Base-by-base conservation (phyloP, 2,888 invertebrate genomes). In the Smittia aterrima region DNA sequence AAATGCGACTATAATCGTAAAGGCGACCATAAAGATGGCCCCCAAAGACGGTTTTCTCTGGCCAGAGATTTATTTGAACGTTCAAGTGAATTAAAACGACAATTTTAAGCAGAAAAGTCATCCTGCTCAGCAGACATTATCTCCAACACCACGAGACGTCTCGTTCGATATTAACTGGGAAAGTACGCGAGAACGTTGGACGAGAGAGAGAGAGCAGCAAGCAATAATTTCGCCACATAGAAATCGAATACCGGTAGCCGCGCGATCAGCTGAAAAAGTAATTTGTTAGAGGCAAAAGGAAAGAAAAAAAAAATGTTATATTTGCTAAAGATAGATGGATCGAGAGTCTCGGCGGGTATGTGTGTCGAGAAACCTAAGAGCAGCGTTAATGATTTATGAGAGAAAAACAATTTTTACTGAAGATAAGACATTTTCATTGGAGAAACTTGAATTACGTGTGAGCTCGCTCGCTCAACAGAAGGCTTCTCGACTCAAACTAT, bases 1-100 rank as follows among this genome's bases (percentile, higher is more conserved):
- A 72, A 72, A 72, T 72, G 72, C 62, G 40, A 72, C 40, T 16
- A 72, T 72, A 62, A 72, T 72, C 72, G 62, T 72, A 72, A 72
- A 72, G 24, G 58, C 24, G 24, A 72, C 72, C 16, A 72, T 72
- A 72, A 72, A 72, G 38, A 22, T 72, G 72, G 22, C 58, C 62
- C 38, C 72, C 58, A 58, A 54, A 54, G 70, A 54, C 25, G 70
- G 53, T 41, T 22, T 27, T 25, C 64, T 27, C 22, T 24, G n/a
- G 25, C 27, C 25, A 9, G 22, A 64, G 64, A 64, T 64, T 64
- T 64, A 64, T 64, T 27, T 22, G 9, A 7, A 13, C 58, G 58
- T 58, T 58, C 20, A 58, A 22, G 22, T 58, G 58, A 58, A 22
- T 58, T 58, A 7, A 22, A 58, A 58, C 3, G 3, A 58, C 58